Conservation (phyloP, 2,797 vertebrate species). For the Epinephelus awoara region DNA sequence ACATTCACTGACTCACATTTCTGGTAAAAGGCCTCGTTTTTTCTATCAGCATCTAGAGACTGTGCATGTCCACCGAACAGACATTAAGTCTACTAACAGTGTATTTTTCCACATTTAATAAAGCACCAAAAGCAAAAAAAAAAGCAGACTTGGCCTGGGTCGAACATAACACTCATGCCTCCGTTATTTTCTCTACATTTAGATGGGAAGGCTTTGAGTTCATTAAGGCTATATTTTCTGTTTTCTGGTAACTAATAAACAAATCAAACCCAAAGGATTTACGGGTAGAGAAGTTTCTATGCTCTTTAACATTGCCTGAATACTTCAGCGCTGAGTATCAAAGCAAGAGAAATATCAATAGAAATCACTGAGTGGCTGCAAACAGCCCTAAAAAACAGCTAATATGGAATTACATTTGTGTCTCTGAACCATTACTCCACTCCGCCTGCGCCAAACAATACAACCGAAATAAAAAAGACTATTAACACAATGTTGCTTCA, state of each 20-base stretch:
- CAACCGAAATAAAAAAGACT: background rate
- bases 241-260: constrained; percentile 14
- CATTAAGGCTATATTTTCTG: constrained; percentile 5
- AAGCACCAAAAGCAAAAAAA: background rate
- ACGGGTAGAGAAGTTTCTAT: background rate
- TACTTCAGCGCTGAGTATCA: background rate
- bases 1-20: constrained; percentile 34
- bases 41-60: constrained; percentile 13
- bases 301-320: background rate
- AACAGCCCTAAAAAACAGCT: background rate
- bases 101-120: constrained; percentile 17
- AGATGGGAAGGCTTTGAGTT: constrained; percentile 10
- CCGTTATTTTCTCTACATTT: constrained; percentile 30
- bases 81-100: constrained; percentile 4
- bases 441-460: background rate
- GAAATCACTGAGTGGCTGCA: background rate
- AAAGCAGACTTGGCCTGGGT: background rate
- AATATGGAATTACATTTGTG: background rate
- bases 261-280: constrained; percentile 17
- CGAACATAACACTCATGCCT: constrained; percentile 11
- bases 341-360: constrained; percentile 9
- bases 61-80: constrained; percentile 9
- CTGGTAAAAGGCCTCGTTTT: constrained; percentile 7
- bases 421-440: background rate
- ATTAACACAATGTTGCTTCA: background rate